Conservation (phyloP, 2,888 invertebrate species). For the Tineola bisselliella region DNA sequence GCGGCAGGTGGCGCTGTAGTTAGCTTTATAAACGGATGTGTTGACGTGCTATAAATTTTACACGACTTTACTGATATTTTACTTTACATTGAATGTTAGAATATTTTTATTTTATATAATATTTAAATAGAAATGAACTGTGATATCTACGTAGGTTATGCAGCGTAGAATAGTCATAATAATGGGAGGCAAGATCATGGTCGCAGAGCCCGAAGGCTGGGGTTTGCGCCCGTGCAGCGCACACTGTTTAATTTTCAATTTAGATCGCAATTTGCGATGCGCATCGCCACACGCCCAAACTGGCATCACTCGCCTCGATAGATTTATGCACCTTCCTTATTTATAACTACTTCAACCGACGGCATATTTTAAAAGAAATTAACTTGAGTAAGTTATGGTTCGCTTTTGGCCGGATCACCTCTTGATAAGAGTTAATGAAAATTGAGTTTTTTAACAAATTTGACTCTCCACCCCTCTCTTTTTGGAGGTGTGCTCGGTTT, state of each 20-base stretch:
- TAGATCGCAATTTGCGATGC: conserved; percentile 69
- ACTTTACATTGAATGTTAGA: no score
- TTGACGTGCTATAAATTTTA: conserved; percentile 2
- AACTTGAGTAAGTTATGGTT: conserved; percentile 55
- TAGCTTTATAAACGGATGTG: background rate
- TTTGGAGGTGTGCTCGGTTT: conserved; percentile 14
- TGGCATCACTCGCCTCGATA: conserved; percentile 54
- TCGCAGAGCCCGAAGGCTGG: conserved; percentile 22
- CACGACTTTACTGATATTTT: background rate
- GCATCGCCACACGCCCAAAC: conserved; percentile 55
- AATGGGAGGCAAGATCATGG: background rate
- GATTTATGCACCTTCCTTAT: conserved; percentile 49
- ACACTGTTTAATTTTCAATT: conserved; percentile 69
- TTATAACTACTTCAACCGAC: conserved; percentile 24
- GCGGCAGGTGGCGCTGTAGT: conserved; percentile 25
- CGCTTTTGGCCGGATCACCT: conserved; percentile 24
- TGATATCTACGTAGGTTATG: background rate
- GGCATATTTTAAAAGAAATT: conserved; percentile 62
- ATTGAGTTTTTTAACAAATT: conserved; percentile 54
- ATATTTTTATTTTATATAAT: no score
- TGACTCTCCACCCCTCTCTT: background rate
- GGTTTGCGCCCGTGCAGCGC: conserved; percentile 18
- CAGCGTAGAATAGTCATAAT: background rate
- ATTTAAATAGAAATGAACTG: background rate
- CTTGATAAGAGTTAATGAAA: conserved; percentile 59